phyloP scores from a whole-genome alignment of 2,888 invertebrate genomes.

The Ariolimax columbianus region DNA sequence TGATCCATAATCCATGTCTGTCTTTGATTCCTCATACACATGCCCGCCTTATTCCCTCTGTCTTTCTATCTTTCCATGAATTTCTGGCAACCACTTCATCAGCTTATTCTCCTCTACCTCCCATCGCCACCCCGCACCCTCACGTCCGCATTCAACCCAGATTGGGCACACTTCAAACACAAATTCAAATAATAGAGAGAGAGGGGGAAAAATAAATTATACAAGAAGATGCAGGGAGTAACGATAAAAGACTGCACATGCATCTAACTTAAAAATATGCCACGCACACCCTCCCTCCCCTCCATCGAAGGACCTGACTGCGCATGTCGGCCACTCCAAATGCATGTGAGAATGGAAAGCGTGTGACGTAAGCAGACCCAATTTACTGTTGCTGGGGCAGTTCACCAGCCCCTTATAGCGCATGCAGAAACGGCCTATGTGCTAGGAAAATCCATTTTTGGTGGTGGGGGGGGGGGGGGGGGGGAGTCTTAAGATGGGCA shows the following conservation, averaged over 20 bases:
- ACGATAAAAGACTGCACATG: conserved; percentile 6
- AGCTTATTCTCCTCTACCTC: no score
- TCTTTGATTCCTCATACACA: neutral
- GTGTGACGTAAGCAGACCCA: conserved; percentile 23
- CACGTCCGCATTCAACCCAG: neutral
- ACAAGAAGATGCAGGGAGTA: no score
- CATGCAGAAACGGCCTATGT: conserved; percentile 15
- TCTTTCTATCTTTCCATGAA: neutral
- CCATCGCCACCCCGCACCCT: neutral
- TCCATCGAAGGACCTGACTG: conserved; percentile 29
- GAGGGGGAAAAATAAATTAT: neutral
- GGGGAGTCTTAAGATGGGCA: conserved; percentile 12
- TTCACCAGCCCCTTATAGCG: neutral
- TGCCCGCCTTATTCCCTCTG: neutral
- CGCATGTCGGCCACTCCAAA: conserved; percentile 29
- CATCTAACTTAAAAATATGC: conserved; percentile 15
- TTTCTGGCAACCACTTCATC: conserved; percentile 4
- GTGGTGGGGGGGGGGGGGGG: no score
- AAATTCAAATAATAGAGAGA: neutral
- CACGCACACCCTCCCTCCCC: no score
- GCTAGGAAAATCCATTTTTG: conserved; percentile 15
- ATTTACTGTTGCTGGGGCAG: conserved; percentile 22
- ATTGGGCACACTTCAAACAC: neutral
- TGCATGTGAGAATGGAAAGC: conserved; percentile 20
- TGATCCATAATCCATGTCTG: neutral